Base-by-base conservation (phyloP, 2,797 vertebrate species). In the Pygocentrus nattereri region DNA sequence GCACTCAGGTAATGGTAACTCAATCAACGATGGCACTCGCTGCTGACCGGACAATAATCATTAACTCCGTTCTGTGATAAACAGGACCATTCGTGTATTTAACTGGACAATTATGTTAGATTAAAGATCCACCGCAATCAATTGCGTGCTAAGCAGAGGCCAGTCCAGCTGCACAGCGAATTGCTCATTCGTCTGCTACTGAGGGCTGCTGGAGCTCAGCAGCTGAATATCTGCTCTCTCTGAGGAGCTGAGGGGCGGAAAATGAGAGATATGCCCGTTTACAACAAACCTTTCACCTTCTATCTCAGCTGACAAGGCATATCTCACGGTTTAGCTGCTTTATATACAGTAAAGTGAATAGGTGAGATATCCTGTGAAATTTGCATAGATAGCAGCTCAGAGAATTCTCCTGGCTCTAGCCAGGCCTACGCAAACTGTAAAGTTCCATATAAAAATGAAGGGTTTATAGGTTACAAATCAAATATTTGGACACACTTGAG, bases 101-200 rank as follows among this genome's bases (percentile, higher is more conserved):
- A 72, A 86, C 76, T 74, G 56, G 78, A 83, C 75, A 79, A 81
- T 82, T 79, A 79, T 27, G 44, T 56, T 18, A 59, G 54, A 83
- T 83, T 78, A 86, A 83, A 81, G 74, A 77, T 30, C 78, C 38
- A 21, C 27, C 54, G 59, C 64, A 73, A 75, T 84, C 70, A 76
- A 65, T 78, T 21, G 31, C 23, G 78, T 70, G 81, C 68, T 81
- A 80, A 83, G 69, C 61, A 27, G 27, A 38, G 62, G 18, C 47
- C 27, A 38, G 7, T 27, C 34, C 38, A 59, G 61, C 70, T 59
- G 47, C 25, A 58, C 21, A n/a, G 61, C 23, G 15, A 21, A 21
- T 23, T 38, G 47, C 47, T 71, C 44, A 50, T 50, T 71, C 68
- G 71, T 50, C 41, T 50, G 44, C 47, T 21, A 16, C 30, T 34